Percentiles rank a stretch among this genome's conserved stretches.
Evolutionary conservation across 2,797 vertebrate species (phyloP).

Genomic region (Falco rusticolus): DNA sequence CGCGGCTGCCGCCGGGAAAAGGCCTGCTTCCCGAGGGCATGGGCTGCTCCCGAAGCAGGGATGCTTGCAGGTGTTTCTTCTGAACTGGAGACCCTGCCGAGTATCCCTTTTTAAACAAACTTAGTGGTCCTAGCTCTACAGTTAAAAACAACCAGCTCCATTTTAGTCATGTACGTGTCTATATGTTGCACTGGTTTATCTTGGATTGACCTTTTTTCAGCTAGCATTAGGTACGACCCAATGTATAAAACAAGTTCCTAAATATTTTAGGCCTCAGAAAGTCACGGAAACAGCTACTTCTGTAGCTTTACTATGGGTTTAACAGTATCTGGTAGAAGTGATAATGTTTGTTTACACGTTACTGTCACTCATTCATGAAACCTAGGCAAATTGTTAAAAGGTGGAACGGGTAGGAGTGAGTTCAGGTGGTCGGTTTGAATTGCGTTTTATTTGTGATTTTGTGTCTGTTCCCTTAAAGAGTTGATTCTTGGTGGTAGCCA

Average conservation of each 20-base stretch:
- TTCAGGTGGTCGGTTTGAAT: background rate
- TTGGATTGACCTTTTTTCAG: background rate
- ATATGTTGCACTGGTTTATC: background rate
- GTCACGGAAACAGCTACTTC: background rate
- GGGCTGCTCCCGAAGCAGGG: background rate
- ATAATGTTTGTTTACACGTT: background rate
- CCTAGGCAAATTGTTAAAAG: background rate
- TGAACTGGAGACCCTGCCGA: background rate
- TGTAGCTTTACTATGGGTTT: background rate
- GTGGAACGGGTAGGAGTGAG: background rate
- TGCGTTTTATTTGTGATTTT: background rate
- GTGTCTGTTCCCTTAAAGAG: background rate
- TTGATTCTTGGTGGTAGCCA: background rate
- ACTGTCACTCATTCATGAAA: background rate
- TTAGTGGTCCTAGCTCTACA: background rate
- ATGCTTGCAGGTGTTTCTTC: slow-evolving; percentile 15
- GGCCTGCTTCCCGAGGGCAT: background rate
- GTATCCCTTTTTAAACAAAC: background rate
- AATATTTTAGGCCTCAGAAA: background rate
- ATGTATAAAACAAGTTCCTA: background rate
- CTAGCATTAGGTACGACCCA: background rate
- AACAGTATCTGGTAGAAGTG: background rate
- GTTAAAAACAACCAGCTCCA: background rate
- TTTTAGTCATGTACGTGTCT: background rate
- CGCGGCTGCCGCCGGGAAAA: background rate